Evolutionary conservation across 2,113 vertebrate species (phyloP), one percentile per base, ranked within the genome.

Genomic region (Opisthocomus hoazin): DNA sequence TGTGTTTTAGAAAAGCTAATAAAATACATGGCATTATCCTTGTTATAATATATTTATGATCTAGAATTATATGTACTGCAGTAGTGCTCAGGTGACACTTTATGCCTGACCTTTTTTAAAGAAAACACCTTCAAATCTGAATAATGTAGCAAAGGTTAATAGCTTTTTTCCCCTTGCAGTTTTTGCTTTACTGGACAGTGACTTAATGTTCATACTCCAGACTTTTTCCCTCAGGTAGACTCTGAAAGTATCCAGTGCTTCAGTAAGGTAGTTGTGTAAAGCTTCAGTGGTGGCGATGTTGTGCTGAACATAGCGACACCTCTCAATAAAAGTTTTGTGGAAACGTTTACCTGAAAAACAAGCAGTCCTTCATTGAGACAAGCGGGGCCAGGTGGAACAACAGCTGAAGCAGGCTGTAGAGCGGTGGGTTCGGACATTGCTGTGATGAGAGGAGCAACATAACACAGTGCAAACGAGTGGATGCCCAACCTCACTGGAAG

Each of bases 391-490:
- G 27, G 45, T 74, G 11, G 22, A 54, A 11, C 13, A 37, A 21
- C 20, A 46, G 39, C 17, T n/a, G 51, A 56, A 61, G 41, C 3
- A 60, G 53, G 6, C 24, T 56, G 21, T 15, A 32, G 64, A 46
- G 10, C 17, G 2, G 12, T 56, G 32, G 23, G n/a, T 82, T 58
- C 1, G 4, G 21, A 36, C 24, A 46, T 15, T 32, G 15, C 20
- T 41, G 3, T 24, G 21, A 26, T 15, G 27, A 53, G 26, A 65
- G 4, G 11, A n/a, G 19, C 34, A 68, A 3, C 5, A 2, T 65
- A 37, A 27, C 13, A 53, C 29, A 23, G 24, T 0, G 0, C 5
- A 17, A 22, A 24, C n/a, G 15, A 3, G 2, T 51, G 20, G 7
- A 11, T 74, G 13, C 5, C 23, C 13, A 51, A 6, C 26, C 17